Evolutionary conservation across 1,140 invertebrate species (phyloP).

Genomic region (Drosophila ambigua): DNA sequence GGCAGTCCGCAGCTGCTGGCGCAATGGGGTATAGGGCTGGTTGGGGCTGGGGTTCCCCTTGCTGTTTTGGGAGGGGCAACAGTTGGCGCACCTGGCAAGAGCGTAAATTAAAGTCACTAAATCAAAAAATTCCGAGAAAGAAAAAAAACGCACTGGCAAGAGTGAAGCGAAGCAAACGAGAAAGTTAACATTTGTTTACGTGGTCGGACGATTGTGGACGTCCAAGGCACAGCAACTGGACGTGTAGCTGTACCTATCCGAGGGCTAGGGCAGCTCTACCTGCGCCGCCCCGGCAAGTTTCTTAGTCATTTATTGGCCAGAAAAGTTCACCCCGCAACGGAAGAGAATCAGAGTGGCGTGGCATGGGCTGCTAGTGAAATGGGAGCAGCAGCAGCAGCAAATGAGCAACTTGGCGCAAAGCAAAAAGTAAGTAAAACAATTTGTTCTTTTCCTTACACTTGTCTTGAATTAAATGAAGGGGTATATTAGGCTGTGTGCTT

Average conservation of each 20-base stretch:
- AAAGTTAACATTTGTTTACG: conserved; percentile 83
- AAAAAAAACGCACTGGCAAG: conserved; percentile 25
- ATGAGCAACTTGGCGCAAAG: conserved; percentile 74
- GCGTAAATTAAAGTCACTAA: conserved; percentile 83
- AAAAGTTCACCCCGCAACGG: conserved; percentile 57
- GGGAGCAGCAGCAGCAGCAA: conserved; percentile 20
- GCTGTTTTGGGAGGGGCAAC: conserved; percentile 29
- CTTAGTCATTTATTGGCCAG: conserved; percentile 73
- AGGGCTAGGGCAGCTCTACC: conserved; percentile 26
- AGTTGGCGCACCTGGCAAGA: conserved; percentile 77
- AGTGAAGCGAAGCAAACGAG: conserved; percentile 66
- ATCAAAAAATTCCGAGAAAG: conserved; percentile 74
- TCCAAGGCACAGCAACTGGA: conserved; percentile 27
- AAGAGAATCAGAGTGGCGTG: conserved; percentile 18
- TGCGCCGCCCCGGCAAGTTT: conserved; percentile 36
- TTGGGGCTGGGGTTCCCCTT: neutral
- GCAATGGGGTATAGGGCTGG: neutral
- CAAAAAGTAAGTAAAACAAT: conserved; percentile 81
- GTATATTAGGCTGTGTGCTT: conserved; percentile 22
- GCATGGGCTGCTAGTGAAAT: conserved; percentile 5
- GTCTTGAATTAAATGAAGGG: conserved; percentile 35
- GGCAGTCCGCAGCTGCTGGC: conserved; percentile 45
- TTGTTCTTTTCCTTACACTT: conserved; percentile 66
- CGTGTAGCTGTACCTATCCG: conserved; percentile 38
- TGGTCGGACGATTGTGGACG: conserved; percentile 61